Conservation (phyloP, 2,888 invertebrate genomes). For the Apamea monoglypha region DNA sequence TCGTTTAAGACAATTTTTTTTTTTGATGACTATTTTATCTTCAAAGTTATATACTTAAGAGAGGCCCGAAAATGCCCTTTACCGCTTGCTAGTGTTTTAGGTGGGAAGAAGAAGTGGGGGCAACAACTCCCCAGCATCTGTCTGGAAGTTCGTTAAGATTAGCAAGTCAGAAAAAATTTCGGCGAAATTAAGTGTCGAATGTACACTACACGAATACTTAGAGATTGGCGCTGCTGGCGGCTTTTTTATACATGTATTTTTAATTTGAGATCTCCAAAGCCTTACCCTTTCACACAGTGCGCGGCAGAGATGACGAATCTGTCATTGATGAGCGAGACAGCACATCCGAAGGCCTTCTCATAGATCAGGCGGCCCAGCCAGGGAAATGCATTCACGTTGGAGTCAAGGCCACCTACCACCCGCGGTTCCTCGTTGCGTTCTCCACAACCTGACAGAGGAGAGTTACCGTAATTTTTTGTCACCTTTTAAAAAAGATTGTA, state of each 20-base stretch:
- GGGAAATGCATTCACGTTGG: constrained; percentile 94
- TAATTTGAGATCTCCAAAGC: neutral
- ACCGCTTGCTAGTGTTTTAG: neutral
- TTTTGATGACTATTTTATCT: no score
- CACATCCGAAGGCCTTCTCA: constrained; percentile 96
- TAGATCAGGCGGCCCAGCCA: constrained; percentile 97
- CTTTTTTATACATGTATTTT: neutral
- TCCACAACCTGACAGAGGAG: constrained; percentile 92
- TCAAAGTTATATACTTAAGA: neutral
- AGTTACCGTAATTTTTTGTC: neutral
- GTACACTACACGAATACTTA: neutral
- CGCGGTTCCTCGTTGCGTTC: constrained; percentile 94
- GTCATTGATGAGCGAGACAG: constrained; percentile 96
- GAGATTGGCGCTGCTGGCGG: no score
- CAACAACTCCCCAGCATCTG: no score
- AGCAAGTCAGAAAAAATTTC: neutral
- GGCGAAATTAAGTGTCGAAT: neutral
- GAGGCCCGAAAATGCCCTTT: neutral
- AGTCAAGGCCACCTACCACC: constrained; percentile 95
- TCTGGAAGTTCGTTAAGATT: neutral
- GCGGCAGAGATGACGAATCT: constrained; percentile 96
- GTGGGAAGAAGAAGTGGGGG: neutral
- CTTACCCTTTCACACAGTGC: constrained; percentile 96
- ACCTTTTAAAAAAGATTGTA: neutral
- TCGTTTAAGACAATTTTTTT: no score